Base-by-base conservation (phyloP, 2,888 invertebrate genomes). In the Drosophila parthenogenetica region DNA sequence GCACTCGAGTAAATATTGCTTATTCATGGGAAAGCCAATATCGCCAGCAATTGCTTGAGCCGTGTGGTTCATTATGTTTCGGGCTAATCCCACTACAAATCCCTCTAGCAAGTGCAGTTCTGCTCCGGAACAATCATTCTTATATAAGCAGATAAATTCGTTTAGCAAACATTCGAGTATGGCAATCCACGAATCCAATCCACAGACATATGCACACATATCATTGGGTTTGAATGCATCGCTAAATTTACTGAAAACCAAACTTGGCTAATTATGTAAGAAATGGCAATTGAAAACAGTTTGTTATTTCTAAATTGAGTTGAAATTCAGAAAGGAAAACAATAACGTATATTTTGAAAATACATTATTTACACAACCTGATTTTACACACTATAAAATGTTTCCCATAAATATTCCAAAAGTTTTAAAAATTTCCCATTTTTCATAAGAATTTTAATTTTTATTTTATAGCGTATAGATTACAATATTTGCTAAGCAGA, bases 1-100 rank as follows among this genome's bases (percentile, higher is more conserved):
- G 73, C 81, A 77, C 77, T 79, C 73, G 79, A 83, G 65, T 77
- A 79, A 76, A 78, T 82, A 79, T 74, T 73, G 68, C 48, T 75
- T 73, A 68, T 81, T 72, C 81, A 87, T 89, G 87, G 81, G 87
- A 89, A 89, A 66, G 70, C 79, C 79, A 79, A 75, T 77, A 81
- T 66, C 67, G 50, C 60, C 37, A 69, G 62, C 39, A 69, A 71
- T 46, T 60, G 60, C 45, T 65, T 55, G 55, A 64, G 50, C 55
- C 48, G 66, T 80, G 87, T 69, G 86, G 87, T 81, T 78, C 77
- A 79, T 85, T 87, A 85, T 77, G 63, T 66, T 71, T 55, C 29
- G 32, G 62, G 65, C 73, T 85, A 87, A 87, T 85, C 88, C 83
- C 45, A 63, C 71, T 81, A 67, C 65, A 66, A 69, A 75, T 72